Evolutionary conservation across 2,888 invertebrate species (phyloP), one percentile per base, ranked within the genome.

Genomic region (Aethes cnicana): DNA sequence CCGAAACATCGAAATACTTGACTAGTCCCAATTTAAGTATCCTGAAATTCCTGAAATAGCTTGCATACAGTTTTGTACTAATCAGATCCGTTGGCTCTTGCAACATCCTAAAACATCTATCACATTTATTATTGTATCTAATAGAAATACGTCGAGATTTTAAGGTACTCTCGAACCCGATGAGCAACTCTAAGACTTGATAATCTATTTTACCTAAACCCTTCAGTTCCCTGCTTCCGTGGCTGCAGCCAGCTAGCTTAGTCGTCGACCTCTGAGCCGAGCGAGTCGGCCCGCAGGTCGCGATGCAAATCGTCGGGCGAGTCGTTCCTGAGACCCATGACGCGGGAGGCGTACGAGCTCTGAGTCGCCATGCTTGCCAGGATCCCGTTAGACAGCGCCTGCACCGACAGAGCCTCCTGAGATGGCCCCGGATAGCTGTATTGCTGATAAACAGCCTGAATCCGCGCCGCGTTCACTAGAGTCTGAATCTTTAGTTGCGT

Each of bases 401-500:
- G 88, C 2, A 89, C 87, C 0, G 88, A 86, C 47, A 87, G 57
- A 2, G 88, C 77, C 59, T 89, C 89, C 54, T 87, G 89, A 2
- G 88, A 86, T 1, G 89, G 88, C 1, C 88, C 88, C 11, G 85
- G 87, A 46, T 88, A 88, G 58, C 84, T 88, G 58, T 88, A 89
- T 66, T 88, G 88, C 62, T 89, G 89, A 62, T 88, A 89, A 0
- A 88, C 88, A 6, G 89, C 88, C 59, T 89, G 89, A 54, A 86
- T 89, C 55, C 87, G 72, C 1, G 85, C 88, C 30, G 84, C 87
- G 23, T 87, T 88, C 26, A 88, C 88, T 57, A 87, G 58, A 1
- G 86, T 88, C 65, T 89, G 87, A 56, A 89, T 88, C 66, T 88
- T 88, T 53, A 88, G 59, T 56, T 87, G 90, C 55, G 89, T 85